Percentiles rank a stretch among this genome's conserved stretches.
These are phyloP conservation scores for Drosophila lacicola DNA, from an alignment of 2,888 invertebrate genomes.

Conservation along the genomic window DNA sequence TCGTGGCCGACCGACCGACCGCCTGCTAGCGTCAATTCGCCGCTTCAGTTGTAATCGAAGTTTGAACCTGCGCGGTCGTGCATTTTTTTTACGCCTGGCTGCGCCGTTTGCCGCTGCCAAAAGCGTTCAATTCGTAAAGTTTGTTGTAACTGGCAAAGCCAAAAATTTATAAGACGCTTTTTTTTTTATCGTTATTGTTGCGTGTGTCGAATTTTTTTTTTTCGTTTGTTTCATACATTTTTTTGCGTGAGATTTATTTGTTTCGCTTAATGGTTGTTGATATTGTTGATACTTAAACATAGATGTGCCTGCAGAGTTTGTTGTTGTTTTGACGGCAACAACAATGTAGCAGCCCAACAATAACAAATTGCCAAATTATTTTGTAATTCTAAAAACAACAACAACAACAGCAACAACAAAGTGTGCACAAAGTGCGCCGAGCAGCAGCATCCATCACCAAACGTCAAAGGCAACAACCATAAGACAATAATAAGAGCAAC, in stretches of 20 bases:
- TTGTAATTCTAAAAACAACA: slow-evolving; percentile 17
- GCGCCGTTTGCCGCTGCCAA: slow-evolving; percentile 15
- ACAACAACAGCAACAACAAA: background rate
- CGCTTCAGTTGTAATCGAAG: slow-evolving; percentile 71
- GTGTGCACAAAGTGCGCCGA: slow-evolving; percentile 13
- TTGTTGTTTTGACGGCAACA: background rate
- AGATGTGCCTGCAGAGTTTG: slow-evolving; percentile 4
- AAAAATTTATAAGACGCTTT: slow-evolving; percentile 18
- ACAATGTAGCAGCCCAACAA: slow-evolving; percentile 9
- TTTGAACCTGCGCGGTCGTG: slow-evolving; percentile 62
- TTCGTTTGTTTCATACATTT: slow-evolving; percentile 4
- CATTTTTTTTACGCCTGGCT: slow-evolving; percentile 14
- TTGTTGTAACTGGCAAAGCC: slow-evolving; percentile 7
- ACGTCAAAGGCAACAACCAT: background rate
- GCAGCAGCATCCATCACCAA: slow-evolving; percentile 10
- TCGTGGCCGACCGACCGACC: slow-evolving; percentile 9
- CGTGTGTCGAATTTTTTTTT: slow-evolving; percentile 8
- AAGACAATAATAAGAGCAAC: slow-evolving; percentile 22
- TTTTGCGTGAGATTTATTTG: slow-evolving; percentile 2
- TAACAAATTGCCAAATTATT: slow-evolving; percentile 50
- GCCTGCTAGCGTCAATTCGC: slow-evolving; percentile 51
- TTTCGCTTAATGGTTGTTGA: background rate
- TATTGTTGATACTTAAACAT: slow-evolving; percentile 4
- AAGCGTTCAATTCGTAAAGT: slow-evolving; percentile 23
- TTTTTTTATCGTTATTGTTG: slow-evolving; percentile 10